Percentiles rank a stretch among this genome's conserved stretches.
These are phyloP conservation scores for Crocuta crocuta DNA, from an alignment of 2,113 vertebrate genomes.

Conservation along the genomic window DNA sequence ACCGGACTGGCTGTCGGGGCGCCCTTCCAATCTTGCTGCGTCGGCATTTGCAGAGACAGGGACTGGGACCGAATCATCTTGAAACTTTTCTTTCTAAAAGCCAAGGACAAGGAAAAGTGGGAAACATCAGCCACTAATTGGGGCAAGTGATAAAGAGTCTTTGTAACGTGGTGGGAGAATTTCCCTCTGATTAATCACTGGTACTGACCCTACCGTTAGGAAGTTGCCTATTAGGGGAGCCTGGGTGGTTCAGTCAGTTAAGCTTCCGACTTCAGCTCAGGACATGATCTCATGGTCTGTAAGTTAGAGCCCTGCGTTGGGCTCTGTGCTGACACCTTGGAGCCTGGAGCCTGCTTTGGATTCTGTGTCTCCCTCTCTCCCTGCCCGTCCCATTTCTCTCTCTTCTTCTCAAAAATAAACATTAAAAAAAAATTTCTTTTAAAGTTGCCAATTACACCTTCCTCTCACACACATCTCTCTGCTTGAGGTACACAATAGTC, in stretches of 20 bases:
- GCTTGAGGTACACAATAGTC: neutral
- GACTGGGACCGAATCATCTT: conserved; percentile 96
- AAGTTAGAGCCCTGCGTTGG: too few species aligned
- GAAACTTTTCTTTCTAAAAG: conserved; percentile 95
- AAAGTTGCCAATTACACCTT: neutral
- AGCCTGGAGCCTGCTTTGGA: too few species aligned
- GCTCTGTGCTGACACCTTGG: too few species aligned
- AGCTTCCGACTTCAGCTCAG: too few species aligned
- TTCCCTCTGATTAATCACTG: neutral
- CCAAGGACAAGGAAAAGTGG: conserved; percentile 67
- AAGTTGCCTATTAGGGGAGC: neutral
- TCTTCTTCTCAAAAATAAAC: too few species aligned
- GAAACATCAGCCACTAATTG: conserved; percentile 53
- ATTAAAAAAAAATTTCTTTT: too few species aligned
- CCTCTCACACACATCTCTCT: neutral
- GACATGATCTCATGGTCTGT: too few species aligned
- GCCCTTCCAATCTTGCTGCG: conserved; percentile 81
- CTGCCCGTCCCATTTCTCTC: too few species aligned
- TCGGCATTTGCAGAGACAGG: conserved; percentile 91
- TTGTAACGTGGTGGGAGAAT: neutral
- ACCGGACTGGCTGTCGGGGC: conserved; percentile 80
- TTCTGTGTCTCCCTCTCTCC: too few species aligned
- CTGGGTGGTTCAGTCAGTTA: too few species aligned
- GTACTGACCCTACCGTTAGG: neutral
- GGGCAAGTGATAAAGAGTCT: conserved; percentile 4